phyloP scores from a whole-genome alignment of 2,888 invertebrate genomes.

The Villa cingulata region DNA sequence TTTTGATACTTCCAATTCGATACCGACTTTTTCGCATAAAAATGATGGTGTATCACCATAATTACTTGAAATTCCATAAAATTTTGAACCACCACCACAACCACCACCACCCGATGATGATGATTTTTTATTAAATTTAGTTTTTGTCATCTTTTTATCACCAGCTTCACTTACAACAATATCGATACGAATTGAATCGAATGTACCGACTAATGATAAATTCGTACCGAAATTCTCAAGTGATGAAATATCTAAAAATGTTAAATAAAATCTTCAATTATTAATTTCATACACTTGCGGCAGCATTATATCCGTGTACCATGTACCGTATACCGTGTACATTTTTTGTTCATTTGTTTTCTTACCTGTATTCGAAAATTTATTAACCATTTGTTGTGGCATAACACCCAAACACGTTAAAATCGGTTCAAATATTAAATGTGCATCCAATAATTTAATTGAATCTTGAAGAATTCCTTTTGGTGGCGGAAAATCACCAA shows the following conservation, averaged over 20 bases:
- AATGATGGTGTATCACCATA: conserved; percentile 68
- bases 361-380: conserved; percentile 29
- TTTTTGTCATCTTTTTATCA: conserved; percentile 41
- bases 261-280: background rate
- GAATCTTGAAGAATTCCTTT: conserved; percentile 69
- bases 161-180: conserved; percentile 86
- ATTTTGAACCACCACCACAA: conserved; percentile 3
- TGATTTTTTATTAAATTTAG: conserved; percentile 24
- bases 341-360: background rate
- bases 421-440: conserved; percentile 85
- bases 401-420: conserved; percentile 79
- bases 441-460: conserved; percentile 75
- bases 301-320: no score
- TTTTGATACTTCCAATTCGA: conserved; percentile 79
- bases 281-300: no score
- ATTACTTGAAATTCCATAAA: conserved; percentile 17
- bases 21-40: conserved; percentile 78
- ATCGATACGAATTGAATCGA: conserved; percentile 81
- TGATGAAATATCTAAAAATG: conserved; percentile 44
- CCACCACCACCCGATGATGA: conserved; percentile 7
- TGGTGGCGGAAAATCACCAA: conserved; percentile 23
- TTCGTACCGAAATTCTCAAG: conserved; percentile 82
- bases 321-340: no score
- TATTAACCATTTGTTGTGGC: conserved; percentile 63
- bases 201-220: conserved; percentile 65